Percentiles rank a stretch among this genome's conserved stretches.
Evolutionary conservation across 2,113 vertebrate genomes (phyloP).

Genomic region (Cochlearius cochlearius): DNA sequence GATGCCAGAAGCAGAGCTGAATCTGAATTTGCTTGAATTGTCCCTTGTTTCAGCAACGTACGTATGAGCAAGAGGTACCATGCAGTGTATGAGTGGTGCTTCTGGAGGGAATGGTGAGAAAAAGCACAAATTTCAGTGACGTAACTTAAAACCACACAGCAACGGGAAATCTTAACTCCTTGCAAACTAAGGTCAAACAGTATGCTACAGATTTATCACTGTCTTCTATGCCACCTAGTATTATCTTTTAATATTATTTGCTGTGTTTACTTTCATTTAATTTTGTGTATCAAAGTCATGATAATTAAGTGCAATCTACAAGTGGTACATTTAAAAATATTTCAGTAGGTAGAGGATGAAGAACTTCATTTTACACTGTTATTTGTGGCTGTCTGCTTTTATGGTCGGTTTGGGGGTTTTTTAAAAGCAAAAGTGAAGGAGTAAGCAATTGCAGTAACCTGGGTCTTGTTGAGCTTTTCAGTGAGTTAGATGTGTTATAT

Average conservation of each 20-base stretch:
- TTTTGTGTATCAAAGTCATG: background rate
- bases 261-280: background rate
- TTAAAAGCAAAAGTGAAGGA: background rate
- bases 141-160: background rate
- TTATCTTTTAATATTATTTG: background rate
- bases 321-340: background rate
- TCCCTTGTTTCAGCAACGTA: accelerated
- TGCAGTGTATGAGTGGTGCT: background rate
- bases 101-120: background rate
- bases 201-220: background rate
- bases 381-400: background rate
- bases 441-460: background rate
- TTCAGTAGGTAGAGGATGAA: background rate
- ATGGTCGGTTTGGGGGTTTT: background rate
- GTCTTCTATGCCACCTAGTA: background rate
- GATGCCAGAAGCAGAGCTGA: too few relatives aligned
- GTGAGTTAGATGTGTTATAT: background rate
- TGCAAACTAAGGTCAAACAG: background rate
- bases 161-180: background rate
- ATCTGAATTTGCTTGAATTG: background rate
- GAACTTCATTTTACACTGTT: background rate
- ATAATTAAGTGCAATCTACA: background rate
- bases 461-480: background rate
- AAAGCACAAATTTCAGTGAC: background rate
- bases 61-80: too few relatives aligned